Base-by-base conservation (phyloP, 2,113 vertebrate species). In the Phyllostomus discolor region DNA sequence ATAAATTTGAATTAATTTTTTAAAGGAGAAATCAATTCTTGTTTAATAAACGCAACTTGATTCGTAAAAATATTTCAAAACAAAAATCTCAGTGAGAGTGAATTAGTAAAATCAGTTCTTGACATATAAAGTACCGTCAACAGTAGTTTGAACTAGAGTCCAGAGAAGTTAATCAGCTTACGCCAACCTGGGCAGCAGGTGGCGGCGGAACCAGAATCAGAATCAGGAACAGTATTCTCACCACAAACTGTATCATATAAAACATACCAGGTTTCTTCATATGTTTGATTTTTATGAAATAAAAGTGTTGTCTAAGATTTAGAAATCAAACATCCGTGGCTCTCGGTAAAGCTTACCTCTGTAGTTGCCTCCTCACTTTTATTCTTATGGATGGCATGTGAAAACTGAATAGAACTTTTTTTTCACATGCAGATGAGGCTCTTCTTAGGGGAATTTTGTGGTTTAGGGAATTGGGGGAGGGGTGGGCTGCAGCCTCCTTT, bases 31-130 rank as follows among this genome's bases (percentile, higher is more conserved):
- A 75, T 76, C 43, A 54, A 35, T 66, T 66, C 24, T 41, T 35
- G 14, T 91, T 93, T 81, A 92, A 54, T 83, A 69, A 82, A 82
- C 62, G 20, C 5, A 94, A 10, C 28, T 79, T 33, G 8, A 33
- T 46, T 88, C 48, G 20, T 69, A 64, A 90, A 94, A 90, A 26
- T 67, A 96, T 67, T 91, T 94, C 38, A 22, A 91, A 89, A 96
- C 41, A 89, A 93, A 96, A 80, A 52, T 72, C 10, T 75, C 57
- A 17, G 1, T 59, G 16, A 90, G 5, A 72, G 7, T 33, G 28
- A 91, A 50, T 43, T 73, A 80, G 50, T 81, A 64, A 75, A 83
- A 41, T 59, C 50, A 41, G 46, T 43, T 66, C 38, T 79, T 41
- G 72, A 26, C 43, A 7, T 73, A 3, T 46, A 54, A 85, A 70